Evolutionary conservation across 2,888 invertebrate species (phyloP).

Genomic region (Gonocerus acuteangulatus): DNA sequence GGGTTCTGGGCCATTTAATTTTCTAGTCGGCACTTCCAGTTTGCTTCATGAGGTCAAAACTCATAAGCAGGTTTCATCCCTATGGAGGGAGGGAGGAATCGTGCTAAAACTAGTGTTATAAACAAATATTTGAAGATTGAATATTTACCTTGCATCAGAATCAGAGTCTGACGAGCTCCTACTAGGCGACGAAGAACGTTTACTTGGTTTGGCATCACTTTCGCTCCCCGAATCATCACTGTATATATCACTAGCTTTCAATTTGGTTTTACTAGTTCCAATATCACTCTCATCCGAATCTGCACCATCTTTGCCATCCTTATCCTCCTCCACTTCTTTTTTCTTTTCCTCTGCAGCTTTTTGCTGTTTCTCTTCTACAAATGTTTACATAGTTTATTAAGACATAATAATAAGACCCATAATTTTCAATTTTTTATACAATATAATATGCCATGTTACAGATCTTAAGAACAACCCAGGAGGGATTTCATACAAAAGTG

Average conservation of each 20-base stretch:
- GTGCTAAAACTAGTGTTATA: no score
- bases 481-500: no score
- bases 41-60: no score
- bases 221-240: slow-evolving; percentile 43
- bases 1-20: no score
- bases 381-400: slow-evolving; percentile 40
- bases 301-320: slow-evolving; percentile 36
- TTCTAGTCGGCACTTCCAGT: no score
- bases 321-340: slow-evolving; percentile 45
- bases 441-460: no score
- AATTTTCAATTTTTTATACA: no score
- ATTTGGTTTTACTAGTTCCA: slow-evolving; percentile 48
- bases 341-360: slow-evolving; percentile 46
- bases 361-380: slow-evolving; percentile 46
- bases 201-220: slow-evolving; percentile 38
- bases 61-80: no score
- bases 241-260: slow-evolving; percentile 78
- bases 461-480: no score
- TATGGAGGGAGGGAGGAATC: no score
- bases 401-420: no score
- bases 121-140: no score
- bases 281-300: slow-evolving; percentile 29
- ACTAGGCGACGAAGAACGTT: slow-evolving; percentile 28
- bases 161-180: slow-evolving; percentile 38
- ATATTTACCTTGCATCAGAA: slow-evolving; percentile 37